A percentile compares a stretch with the other conserved stretches of the same genome.
These are phyloP conservation scores for Cydia fagiglandana DNA, from an alignment of 1,140 invertebrate genomes.

Conservation along the genomic window DNA sequence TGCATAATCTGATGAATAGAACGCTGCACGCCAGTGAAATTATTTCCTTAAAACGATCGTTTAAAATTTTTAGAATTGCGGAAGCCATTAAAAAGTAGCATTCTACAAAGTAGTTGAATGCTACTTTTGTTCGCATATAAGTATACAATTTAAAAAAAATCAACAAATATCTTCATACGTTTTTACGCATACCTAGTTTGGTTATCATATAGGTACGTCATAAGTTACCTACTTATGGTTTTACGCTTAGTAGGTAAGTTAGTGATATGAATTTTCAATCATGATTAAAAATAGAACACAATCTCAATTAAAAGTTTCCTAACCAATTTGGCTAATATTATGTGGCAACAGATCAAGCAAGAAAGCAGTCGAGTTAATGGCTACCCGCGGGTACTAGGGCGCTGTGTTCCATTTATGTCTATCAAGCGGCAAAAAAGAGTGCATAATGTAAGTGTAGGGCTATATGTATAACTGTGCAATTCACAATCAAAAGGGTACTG, in stretches of 20 bases:
- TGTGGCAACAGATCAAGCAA: neutral
- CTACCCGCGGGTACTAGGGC: neutral
- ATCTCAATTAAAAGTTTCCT: neutral
- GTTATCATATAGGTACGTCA: neutral
- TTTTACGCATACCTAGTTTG: neutral
- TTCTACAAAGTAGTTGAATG: neutral
- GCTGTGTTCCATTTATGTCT: slow-evolving; percentile 15
- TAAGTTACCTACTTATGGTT: neutral
- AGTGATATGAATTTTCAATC: neutral
- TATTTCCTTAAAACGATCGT: neutral
- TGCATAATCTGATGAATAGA: neutral
- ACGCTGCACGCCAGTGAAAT: neutral
- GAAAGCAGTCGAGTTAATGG: neutral
- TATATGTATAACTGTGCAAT: neutral
- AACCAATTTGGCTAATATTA: neutral
- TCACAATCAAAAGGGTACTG: too few species aligned
- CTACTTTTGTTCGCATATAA: neutral
- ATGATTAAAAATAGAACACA: neutral
- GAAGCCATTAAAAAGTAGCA: neutral
- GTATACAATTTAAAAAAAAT: neutral
- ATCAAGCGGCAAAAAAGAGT: slow-evolving; percentile 20
- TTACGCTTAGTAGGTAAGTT: too few species aligned
- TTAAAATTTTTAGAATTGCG: neutral
- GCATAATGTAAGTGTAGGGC: neutral
- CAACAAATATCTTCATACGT: neutral